A percentile compares a stretch with the other conserved stretches of the same genome.
These are phyloP conservation scores for Synanthedon tipuliformis DNA, from an alignment of 2,888 invertebrate species.

Conservation along the genomic window DNA sequence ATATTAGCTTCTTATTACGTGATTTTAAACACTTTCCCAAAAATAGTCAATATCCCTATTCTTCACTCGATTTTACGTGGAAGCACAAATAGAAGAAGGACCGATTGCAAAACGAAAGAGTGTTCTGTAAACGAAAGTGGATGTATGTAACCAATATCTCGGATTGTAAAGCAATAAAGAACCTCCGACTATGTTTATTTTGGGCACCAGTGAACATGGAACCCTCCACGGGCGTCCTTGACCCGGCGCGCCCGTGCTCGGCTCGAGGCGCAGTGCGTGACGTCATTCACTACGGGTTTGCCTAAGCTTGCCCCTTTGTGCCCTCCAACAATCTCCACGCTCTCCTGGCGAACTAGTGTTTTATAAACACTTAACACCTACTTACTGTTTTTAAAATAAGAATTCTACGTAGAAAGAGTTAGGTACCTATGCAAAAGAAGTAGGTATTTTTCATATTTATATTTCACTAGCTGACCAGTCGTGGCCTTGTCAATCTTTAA, in stretches of 20 bases:
- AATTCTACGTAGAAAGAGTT: no score
- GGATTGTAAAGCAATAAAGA: not conserved
- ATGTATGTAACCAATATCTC: not conserved
- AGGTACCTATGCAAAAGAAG: no score
- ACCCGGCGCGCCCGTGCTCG: constrained; percentile 14
- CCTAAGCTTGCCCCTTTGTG: not conserved
- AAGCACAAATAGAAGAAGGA: no score
- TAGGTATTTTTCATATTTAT: no score
- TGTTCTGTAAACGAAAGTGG: not conserved
- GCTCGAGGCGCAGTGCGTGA: constrained; percentile 16
- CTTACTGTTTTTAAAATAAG: no score
- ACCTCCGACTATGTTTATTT: not conserved
- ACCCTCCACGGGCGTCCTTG: constrained; percentile 15
- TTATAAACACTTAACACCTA: no score
- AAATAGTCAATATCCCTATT: no score
- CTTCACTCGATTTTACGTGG: no score
- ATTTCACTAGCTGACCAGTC: no score
- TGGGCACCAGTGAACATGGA: not conserved
- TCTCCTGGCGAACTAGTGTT: not conserved
- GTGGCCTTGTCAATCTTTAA: no score
- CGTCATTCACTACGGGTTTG: constrained; percentile 13
- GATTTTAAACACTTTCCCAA: no score
- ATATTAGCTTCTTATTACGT: no score
- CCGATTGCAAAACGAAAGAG: not conserved
- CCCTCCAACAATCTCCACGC: not conserved